Base-by-base conservation (phyloP, 2,113 vertebrate genomes). In the Misgurnus anguillicaudatus region DNA sequence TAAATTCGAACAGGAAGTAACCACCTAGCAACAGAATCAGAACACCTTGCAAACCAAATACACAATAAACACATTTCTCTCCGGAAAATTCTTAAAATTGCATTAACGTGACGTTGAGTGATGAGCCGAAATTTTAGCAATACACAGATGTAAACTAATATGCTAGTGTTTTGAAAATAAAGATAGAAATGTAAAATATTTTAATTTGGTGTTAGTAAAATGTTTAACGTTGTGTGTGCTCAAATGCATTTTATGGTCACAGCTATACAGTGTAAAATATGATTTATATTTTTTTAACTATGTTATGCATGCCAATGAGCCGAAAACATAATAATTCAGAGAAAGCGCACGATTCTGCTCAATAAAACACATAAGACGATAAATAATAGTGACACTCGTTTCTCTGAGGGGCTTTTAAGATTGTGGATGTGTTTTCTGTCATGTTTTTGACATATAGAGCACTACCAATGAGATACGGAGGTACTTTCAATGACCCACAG, bases 341-440 rank as follows among this genome's bases (percentile, higher is more conserved):
- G 24, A 39, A 68, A 47, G 36, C n/a, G 68, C 60, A 16, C 62
- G 62, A 62, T 75, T 62, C 42, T 62, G 72, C 45, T 81, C 87
- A 84, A 87, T 87, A 75, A 82, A 89, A 89, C 80, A 86, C 73
- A 75, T 38, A 16, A 3, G 85, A 38, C 72, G 68, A 41, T 41
- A 16, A 69, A 84, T 87, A 85, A 88, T 80, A 48, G 62, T 83
- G 87, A 87, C 83, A 77, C 71, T 83, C 77, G 31, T 53, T 74
- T 38, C 79, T 74, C 75, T 17, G 63, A 77, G 58, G 41, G 21
- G 72, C 72, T 75, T 75, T 75, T 75, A 75, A 62, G 78, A 78
- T 77, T 76, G 82, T 63, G 42, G 61, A 73, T 70, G 72, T 36
- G 55, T 64, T 64, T 71, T 41, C 48, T 80, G 66, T 85, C 83